A percentile compares a stretch with the other conserved stretches of the same genome.
phyloP scores from a whole-genome alignment of 2,797 vertebrate species.

The Bradypus variegatus region DNA sequence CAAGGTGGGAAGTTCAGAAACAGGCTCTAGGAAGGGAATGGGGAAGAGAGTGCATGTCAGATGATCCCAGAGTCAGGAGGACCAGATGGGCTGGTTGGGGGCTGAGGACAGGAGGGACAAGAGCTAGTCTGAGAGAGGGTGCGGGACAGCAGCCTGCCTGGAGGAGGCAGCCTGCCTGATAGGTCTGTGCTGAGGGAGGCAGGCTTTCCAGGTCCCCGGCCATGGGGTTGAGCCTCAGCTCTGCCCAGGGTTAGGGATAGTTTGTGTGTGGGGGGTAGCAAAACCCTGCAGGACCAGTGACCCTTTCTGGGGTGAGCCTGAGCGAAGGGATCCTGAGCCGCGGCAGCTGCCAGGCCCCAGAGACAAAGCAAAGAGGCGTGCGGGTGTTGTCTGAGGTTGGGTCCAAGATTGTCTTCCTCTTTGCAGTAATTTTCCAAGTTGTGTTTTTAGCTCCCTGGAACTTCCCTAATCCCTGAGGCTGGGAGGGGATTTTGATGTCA shows the following conservation, averaged over 20 bases:
- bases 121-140: accelerated
- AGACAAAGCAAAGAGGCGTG: not conserved
- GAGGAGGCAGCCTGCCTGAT: not conserved
- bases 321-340: not conserved
- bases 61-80: not conserved
- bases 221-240: not conserved
- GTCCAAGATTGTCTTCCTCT: not conserved
- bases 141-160: not conserved
- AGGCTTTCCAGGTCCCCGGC: not conserved
- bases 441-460: conserved; percentile 29
- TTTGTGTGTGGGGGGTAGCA: too few relatives aligned
- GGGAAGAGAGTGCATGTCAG: not conserved
- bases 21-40: not conserved
- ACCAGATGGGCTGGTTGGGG: not conserved
- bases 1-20: not conserved
- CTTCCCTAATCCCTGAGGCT: not conserved
- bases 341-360: accelerated
- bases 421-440: conserved; percentile 1
- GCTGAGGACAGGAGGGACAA: not conserved
- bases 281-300: not conserved
- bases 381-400: not conserved
- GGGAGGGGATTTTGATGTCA: conserved; percentile 23
- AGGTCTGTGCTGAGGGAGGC: not conserved
- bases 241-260: too few relatives aligned
- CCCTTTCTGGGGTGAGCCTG: accelerated